Evolutionary conservation across 2,888 invertebrate species (phyloP).

Genomic region (Epinotia nisella): DNA sequence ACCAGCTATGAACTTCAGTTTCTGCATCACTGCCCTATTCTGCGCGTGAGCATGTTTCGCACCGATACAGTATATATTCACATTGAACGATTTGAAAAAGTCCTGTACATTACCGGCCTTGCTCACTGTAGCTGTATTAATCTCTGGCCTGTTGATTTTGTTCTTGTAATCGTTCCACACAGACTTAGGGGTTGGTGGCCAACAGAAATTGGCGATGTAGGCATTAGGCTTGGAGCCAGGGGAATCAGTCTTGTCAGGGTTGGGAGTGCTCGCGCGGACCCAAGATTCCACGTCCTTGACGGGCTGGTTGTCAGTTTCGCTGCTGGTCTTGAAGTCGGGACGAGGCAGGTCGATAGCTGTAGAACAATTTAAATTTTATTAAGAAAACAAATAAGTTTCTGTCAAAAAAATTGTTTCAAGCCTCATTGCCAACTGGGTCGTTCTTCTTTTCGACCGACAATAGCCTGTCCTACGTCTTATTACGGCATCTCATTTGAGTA

Average conservation of each 20-base stretch:
- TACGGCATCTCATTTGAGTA: too few relatives aligned
- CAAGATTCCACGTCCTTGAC: conserved; percentile 10
- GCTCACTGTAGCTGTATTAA: conserved; percentile 7
- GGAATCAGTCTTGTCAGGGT: conserved; percentile 2
- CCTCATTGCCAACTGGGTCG: too few relatives aligned
- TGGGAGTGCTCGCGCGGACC: conserved; percentile 19
- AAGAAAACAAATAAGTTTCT: neutral
- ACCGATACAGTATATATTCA: conserved; percentile 7
- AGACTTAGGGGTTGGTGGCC: conserved; percentile 51
- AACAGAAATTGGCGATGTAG: conserved; percentile 49
- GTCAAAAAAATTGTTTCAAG: too few relatives aligned
- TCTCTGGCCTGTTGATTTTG: conserved; percentile 13
- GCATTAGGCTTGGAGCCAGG: conserved; percentile 46
- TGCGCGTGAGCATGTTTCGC: neutral
- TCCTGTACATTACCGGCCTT: conserved; percentile 45
- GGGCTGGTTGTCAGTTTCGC: neutral
- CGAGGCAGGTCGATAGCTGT: conserved; percentile 6
- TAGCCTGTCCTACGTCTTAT: too few relatives aligned
- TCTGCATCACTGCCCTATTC: conserved; percentile 10
- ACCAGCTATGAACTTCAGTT: neutral
- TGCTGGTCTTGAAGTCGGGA: conserved; percentile 11
- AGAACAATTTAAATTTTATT: neutral
- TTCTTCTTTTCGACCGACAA: too few relatives aligned
- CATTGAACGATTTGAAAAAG: conserved; percentile 49
- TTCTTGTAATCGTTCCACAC: conserved; percentile 51